Evolutionary conservation across 2,797 vertebrate species (phyloP).

Genomic region (Mallotus villosus): DNA sequence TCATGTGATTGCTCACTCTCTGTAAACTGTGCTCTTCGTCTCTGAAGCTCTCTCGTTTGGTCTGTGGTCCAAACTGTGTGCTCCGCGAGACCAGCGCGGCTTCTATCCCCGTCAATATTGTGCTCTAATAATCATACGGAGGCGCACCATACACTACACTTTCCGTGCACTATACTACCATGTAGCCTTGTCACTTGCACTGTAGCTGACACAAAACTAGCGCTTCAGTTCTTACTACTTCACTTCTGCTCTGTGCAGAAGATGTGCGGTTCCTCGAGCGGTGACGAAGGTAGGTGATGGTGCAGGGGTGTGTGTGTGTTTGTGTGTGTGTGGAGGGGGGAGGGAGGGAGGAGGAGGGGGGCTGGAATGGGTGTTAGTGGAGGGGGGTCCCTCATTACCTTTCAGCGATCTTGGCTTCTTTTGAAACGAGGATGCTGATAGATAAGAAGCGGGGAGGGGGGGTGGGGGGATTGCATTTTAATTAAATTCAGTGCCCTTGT

Average conservation of each 20-base stretch:
- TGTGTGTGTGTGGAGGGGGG: neutral
- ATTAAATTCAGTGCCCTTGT: no score
- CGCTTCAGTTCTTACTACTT: no score
- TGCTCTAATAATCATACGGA: neutral
- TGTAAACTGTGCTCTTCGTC: slow-evolving; percentile 17
- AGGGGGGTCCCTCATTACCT: neutral
- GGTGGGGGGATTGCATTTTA: neutral
- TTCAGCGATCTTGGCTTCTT: neutral
- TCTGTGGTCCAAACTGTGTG: neutral
- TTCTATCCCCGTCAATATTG: neutral
- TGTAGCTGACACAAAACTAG: no score
- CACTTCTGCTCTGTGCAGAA: neutral
- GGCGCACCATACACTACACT: neutral
- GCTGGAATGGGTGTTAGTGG: neutral
- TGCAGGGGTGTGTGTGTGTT: neutral
- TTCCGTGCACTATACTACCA: neutral
- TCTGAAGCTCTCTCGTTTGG: neutral
- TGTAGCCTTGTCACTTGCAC: neutral
- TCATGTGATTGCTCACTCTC: slow-evolving; percentile 8
- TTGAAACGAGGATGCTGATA: neutral
- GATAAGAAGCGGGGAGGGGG: neutral
- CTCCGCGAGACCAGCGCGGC: slow-evolving; percentile 26
- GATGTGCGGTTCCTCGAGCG: neutral
- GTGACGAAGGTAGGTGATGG: neutral
- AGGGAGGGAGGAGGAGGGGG: neutral